These are phyloP conservation scores for Spicauda simplicius DNA, from an alignment of 2,888 invertebrate species.

Conservation along the genomic window DNA sequence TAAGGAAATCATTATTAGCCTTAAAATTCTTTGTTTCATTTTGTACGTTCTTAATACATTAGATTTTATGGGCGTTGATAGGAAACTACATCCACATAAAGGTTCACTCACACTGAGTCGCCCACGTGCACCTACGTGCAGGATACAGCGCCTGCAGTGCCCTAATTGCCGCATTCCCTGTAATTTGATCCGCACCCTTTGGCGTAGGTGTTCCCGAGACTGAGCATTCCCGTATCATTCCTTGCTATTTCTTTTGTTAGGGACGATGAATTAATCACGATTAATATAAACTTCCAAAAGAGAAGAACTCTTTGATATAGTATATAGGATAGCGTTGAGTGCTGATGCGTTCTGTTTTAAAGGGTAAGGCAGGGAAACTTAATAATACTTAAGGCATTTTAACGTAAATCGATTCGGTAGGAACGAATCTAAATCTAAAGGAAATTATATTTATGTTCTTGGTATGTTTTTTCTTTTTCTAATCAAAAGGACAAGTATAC, in stretches of 20 bases:
- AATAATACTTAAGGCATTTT: too few species aligned
- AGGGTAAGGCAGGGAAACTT: too few species aligned
- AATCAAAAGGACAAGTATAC: too few species aligned
- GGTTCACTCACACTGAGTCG: conserved; percentile 35
- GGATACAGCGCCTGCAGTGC: conserved; percentile 62
- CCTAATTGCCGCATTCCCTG: conserved; percentile 69
- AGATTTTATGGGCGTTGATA: not conserved
- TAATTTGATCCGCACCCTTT: conserved; percentile 65
- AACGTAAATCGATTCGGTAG: too few species aligned
- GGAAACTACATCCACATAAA: not conserved
- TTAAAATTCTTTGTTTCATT: too few species aligned
- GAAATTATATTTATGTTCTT: too few species aligned
- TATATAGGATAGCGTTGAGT: too few species aligned
- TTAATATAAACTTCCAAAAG: not conserved
- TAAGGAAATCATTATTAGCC: too few species aligned
- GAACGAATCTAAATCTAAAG: too few species aligned
- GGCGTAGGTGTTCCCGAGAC: conserved; percentile 57
- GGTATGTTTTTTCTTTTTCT: too few species aligned
- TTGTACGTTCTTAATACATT: not conserved
- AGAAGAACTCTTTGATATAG: too few species aligned
- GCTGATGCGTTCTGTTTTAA: too few species aligned
- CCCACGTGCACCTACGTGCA: conserved; percentile 60
- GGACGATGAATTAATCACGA: not conserved
- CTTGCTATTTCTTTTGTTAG: conserved; percentile 28
- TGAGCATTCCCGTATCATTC: conserved; percentile 54